phyloP scores from a whole-genome alignment of 64 coral and sea anemone genomes.

The Montipora capricornis region DNA sequence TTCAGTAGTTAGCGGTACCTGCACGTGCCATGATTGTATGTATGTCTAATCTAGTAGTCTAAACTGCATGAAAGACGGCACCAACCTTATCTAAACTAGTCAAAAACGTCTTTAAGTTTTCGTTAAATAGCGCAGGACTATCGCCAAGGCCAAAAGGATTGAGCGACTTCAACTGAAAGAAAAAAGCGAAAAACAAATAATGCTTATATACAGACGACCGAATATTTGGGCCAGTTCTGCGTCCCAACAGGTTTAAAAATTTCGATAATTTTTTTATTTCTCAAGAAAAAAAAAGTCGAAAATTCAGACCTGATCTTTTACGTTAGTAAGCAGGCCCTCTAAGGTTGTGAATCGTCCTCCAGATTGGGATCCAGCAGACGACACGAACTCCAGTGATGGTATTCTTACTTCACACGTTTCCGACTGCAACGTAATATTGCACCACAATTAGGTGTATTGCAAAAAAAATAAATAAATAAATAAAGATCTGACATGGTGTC shows the following conservation, averaged over 20 bases:
- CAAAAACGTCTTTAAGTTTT: conserved; percentile 64
- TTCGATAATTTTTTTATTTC: too few species aligned
- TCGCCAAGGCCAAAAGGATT: conserved; percentile 91
- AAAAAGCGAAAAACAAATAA: not conserved
- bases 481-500: too few species aligned
- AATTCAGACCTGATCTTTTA: conserved; percentile 71
- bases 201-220: not conserved
- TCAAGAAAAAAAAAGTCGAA: not conserved
- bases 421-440: conserved; percentile 53
- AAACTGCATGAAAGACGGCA: not conserved
- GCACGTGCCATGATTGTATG: not conserved
- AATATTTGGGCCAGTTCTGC: too few species aligned
- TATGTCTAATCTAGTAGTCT: not conserved
- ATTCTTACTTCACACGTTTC: conserved; percentile 86
- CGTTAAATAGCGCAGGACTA: conserved; percentile 5
- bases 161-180: conserved; percentile 35
- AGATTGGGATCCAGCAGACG: conserved; percentile 69
- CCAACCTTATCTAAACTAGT: conserved; percentile 47
- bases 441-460: not conserved
- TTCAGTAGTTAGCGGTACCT: not conserved
- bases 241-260: not conserved
- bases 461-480: too few species aligned
- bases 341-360: conserved; percentile 89
- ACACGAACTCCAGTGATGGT: conserved; percentile 81
- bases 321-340: conserved; percentile 81